These are phyloP conservation scores for Trichogramma pretiosum DNA, from an alignment of 1,140 invertebrate species.

Conservation along the genomic window DNA sequence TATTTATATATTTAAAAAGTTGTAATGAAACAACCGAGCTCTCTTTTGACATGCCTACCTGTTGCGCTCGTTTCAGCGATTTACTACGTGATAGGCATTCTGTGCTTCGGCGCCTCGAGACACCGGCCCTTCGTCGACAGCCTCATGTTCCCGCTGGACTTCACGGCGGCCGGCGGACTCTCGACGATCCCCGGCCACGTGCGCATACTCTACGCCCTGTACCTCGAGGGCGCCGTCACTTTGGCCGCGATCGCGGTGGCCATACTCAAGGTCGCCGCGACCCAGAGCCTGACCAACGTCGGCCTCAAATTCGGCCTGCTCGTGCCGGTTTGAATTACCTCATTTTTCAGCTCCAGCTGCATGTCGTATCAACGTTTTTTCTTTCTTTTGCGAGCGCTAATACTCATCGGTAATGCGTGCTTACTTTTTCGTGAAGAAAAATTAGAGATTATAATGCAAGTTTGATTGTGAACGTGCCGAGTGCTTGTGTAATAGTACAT, in stretches of 20 bases:
- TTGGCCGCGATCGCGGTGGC: constrained; percentile 53
- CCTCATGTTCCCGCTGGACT: constrained; percentile 59
- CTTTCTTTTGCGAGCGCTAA: too few relatives aligned
- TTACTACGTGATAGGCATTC: constrained; percentile 53
- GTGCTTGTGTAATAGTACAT: too few relatives aligned
- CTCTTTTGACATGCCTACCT: constrained; percentile 7
- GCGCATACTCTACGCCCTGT: constrained; percentile 56
- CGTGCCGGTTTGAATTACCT: constrained; percentile 41
- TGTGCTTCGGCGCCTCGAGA: constrained; percentile 53
- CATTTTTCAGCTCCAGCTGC: too few relatives aligned
- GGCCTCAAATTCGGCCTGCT: constrained; percentile 49
- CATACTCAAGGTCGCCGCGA: constrained; percentile 49
- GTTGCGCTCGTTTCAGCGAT: constrained; percentile 32
- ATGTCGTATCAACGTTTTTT: too few relatives aligned
- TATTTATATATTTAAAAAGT: neutral
- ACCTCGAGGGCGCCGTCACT: constrained; percentile 58
- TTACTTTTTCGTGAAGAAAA: too few relatives aligned
- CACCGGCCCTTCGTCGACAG: constrained; percentile 46
- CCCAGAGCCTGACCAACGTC: constrained; percentile 47
- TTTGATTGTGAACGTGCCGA: too few relatives aligned
- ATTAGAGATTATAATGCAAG: too few relatives aligned
- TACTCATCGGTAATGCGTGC: too few relatives aligned
- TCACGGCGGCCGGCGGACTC: constrained; percentile 59
- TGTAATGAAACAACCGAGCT: neutral
- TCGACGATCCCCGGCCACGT: constrained; percentile 51